Evolutionary conservation across 2,113 vertebrate genomes (phyloP), one percentile per base, ranked within the genome.

Genomic region (Rhodinocichla rosea): DNA sequence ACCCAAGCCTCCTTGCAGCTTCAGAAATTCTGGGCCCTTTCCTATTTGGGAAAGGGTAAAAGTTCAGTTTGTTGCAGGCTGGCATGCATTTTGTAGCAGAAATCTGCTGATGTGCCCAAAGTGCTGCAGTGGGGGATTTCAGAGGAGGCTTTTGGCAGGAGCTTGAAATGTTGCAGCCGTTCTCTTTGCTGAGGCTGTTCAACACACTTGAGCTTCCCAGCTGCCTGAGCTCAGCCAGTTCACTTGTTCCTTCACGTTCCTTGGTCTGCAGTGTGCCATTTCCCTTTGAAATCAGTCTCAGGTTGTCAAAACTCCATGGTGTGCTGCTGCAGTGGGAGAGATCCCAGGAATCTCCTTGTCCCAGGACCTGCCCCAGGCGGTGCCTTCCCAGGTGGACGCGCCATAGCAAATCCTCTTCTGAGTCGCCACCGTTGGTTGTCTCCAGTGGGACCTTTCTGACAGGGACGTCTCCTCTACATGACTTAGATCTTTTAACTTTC

Each of bases 1-100:
- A 95, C 5, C 98, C 98, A 62, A 99, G 98, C 49, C 44, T 98
- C 65, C 94, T 96, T 80, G 98, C 98, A 4, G 98, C 97, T 94
- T 98, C 98, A 7, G 98, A 98, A 87, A 98, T 98, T 85, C 94
- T 98, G 3, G 95, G 98, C 26, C 83, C 88, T 87, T 98, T 98
- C 85, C 95, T 98, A 64, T 94, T 98, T 10, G 98, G 98, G 87
- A 99, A 99, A 20, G 98, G 98, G 73, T 98, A 98, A 69, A 97
- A 95, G 82, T 79, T 62, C 56, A 94, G 60, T 93, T 96, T 94
- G 35, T 87, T 88, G 59, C 93, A 69, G 45, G 22, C 56, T 26
- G 85, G 71, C 9, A 14, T 79, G 42, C 55, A 55, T 81, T 93
- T 47, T 27, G 92, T 94, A 30, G 83, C 69, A 14, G 95, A 65